phyloP scores from a whole-genome alignment of 2,888 invertebrate genomes.

The Glaucopsyche alexis region DNA sequence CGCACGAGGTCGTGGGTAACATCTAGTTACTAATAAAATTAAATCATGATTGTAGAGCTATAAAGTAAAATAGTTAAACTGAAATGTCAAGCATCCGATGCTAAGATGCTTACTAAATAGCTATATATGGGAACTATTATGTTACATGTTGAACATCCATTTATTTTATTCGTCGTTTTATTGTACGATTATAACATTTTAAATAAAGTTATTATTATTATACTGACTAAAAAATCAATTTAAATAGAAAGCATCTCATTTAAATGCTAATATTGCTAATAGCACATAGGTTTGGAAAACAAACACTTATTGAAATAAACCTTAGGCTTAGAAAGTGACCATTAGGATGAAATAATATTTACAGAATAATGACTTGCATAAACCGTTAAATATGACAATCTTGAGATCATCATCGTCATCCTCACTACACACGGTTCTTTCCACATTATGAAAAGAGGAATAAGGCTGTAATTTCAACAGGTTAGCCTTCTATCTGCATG shows the following conservation, averaged over 20 bases:
- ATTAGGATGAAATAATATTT: conserved; percentile 30
- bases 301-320: conserved; percentile 22
- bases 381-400: conserved; percentile 29
- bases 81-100: neutral
- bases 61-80: neutral
- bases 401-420: neutral
- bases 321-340: conserved; percentile 23
- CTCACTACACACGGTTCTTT: neutral
- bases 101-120: too few species aligned
- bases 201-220: conserved; percentile 12
- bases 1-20: neutral
- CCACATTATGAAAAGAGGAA: neutral
- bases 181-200: neutral
- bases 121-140: neutral
- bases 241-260: conserved; percentile 7
- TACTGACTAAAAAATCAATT: conserved; percentile 1
- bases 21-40: neutral
- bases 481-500: too few species aligned
- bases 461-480: too few species aligned
- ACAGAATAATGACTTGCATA: conserved; percentile 38
- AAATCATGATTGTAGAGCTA: neutral
- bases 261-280: neutral
- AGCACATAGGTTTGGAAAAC: neutral
- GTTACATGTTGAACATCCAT: neutral
- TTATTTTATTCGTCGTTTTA: conserved; percentile 13